Evolutionary conservation across 1,140 invertebrate species (phyloP).

Genomic region (Coenobita brevimanus): DNA sequence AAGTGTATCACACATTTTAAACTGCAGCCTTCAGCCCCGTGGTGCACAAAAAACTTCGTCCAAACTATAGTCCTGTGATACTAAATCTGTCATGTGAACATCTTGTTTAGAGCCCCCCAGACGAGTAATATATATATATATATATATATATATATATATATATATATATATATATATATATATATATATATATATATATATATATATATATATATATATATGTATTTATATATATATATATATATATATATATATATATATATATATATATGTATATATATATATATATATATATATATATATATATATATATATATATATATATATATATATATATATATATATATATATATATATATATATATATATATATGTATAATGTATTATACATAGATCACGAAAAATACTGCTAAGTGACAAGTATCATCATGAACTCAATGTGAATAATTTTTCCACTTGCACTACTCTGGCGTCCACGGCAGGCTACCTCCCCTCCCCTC

Average conservation of each 20-base stretch:
- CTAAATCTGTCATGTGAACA: no score
- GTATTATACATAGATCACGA: background rate
- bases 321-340: slow-evolving; percentile 36
- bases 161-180: slow-evolving; percentile 4
- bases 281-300: background rate
- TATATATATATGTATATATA: background rate
- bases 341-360: slow-evolving; percentile 36
- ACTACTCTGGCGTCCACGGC: no score
- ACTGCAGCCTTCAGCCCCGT: no score
- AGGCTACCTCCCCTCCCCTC: no score
- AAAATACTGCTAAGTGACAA: background rate
- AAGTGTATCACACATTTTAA: no score
- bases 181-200: slow-evolving; percentile 19
- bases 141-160: slow-evolving; percentile 4
- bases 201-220: background rate
- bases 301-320: background rate
- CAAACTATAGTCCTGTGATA: background rate
- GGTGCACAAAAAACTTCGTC: no score
- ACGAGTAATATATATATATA: no score
- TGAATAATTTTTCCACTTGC: background rate
- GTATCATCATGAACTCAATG: background rate
- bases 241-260: background rate
- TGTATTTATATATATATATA: background rate
- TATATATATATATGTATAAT: slow-evolving; percentile 28
- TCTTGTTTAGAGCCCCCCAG: no score